A percentile compares a stretch with the other conserved stretches of the same genome.
These are phyloP conservation scores for Osmoderma eremita DNA, from an alignment of 2,888 invertebrate species.

Conservation along the genomic window DNA sequence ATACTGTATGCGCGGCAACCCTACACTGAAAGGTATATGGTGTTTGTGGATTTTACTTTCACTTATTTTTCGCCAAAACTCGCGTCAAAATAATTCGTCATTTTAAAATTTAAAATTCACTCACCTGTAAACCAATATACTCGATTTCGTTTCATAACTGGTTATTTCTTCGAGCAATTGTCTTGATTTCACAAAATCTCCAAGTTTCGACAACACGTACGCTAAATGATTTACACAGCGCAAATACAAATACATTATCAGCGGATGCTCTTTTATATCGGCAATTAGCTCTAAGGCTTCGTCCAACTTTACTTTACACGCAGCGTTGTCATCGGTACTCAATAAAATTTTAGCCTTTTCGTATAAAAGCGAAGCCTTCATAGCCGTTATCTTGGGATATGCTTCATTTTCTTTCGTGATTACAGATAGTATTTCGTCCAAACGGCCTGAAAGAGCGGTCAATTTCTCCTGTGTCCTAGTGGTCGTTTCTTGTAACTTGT, in stretches of 20 bases:
- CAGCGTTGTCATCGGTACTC: conserved; percentile 50
- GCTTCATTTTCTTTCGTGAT: conserved; percentile 44
- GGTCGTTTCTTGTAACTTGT: conserved; percentile 35
- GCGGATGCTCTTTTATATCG: conserved; percentile 51
- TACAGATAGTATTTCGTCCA: conserved; percentile 44
- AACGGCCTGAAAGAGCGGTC: conserved; percentile 44
- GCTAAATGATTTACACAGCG: conserved; percentile 70
- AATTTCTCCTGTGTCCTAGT: conserved; percentile 42
- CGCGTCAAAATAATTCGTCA: background rate
- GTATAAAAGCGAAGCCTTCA: conserved; percentile 59
- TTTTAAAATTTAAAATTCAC: background rate
- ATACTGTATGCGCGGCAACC: too few relatives aligned
- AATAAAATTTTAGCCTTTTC: conserved; percentile 60
- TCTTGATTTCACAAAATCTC: conserved; percentile 64
- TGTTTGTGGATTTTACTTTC: too few relatives aligned
- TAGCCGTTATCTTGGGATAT: conserved; percentile 54
- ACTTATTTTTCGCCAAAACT: background rate
- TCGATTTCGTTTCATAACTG: conserved; percentile 49
- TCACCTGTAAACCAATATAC: conserved; percentile 55
- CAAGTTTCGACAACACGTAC: conserved; percentile 68
- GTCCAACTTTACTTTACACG: conserved; percentile 54
- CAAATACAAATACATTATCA: conserved; percentile 65
- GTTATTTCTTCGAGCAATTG: conserved; percentile 67
- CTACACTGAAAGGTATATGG: too few relatives aligned
- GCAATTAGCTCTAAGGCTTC: conserved; percentile 54